phyloP scores from a whole-genome alignment of 2,888 invertebrate genomes.

The Drosophila tripunctata region DNA sequence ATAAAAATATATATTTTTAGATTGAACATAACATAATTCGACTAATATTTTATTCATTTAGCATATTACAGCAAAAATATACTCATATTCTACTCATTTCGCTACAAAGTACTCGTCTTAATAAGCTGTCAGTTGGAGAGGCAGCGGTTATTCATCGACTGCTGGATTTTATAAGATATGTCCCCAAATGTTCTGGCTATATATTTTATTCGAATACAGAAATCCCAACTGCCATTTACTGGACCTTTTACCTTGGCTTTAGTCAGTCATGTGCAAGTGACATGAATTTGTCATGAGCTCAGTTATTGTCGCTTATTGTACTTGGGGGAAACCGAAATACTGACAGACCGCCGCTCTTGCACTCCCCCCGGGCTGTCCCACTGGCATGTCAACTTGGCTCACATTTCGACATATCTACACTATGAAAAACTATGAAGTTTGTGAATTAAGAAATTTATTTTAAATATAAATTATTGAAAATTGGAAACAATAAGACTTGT shows the following conservation, averaged over 20 bases:
- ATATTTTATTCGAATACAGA: neutral
- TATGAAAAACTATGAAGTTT: no score
- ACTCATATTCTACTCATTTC: neutral
- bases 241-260: slow-evolving; percentile 21
- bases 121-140: slow-evolving; percentile 1
- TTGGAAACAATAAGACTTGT: no score
- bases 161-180: neutral
- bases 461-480: no score
- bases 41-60: no score
- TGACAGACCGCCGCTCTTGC: slow-evolving; percentile 32
- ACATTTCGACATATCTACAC: slow-evolving; percentile 33
- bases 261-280: slow-evolving; percentile 56
- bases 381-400: neutral
- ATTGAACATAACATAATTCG: neutral
- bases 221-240: slow-evolving; percentile 38
- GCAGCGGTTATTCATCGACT: neutral
- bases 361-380: neutral
- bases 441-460: no score
- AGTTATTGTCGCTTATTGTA: slow-evolving; percentile 42
- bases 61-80: no score
- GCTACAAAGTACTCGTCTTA: no score
- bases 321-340: slow-evolving; percentile 47
- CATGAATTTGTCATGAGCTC: slow-evolving; percentile 74
- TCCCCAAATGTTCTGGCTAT: neutral
- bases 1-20: neutral